Evolutionary conservation across 1,140 invertebrate species (phyloP), one percentile per base, ranked within the genome.

Genomic region (Eurytemora carolleeae): DNA sequence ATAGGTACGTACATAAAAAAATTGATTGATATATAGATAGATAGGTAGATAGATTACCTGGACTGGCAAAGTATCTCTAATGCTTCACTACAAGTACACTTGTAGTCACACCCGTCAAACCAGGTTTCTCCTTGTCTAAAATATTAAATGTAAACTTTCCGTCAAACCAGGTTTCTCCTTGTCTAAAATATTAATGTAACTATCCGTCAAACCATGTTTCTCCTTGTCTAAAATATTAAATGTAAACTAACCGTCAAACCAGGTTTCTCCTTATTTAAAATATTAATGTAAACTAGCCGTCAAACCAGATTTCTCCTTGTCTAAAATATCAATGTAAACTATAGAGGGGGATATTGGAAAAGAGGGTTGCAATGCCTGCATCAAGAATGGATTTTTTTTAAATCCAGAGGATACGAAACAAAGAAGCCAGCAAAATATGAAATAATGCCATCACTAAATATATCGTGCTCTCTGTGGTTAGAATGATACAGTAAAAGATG

Each of bases 191-290:
- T 54, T 67, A 66, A 23, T 68, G 69, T 18, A 69, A 70, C 63
- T 73, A 75, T 22, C 71, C 69, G 52, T 73, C 69, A 44, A 68
- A 69, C 63, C 71, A 71, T 12, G 70, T 67, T 24, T 71, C 70
- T 0, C 71, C 72, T n/a, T n/a, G n/a, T n/a, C n/a, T n/a, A n/a
- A n/a, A n/a, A n/a, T 57, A 19, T 0, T n/a, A 44, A 20, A 25
- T 26, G 65, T 60, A 65, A 71, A 70, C 64, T 68, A 61, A 61
- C 72, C 73, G 18, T 70, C 63, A 53, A 73, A 67, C 65, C 73
- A 70, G 7, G 67, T 67, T 44, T 69, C 67, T 26, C 66, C 67
- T 57, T 67, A 69, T 61, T 73, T 75, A 44, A 67, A 64, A 64
- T 73, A 75, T 54, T 67, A 66, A 23, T 68, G 69, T 18, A n/a